Base-by-base conservation (phyloP, 2,113 vertebrate genomes). In the Furnarius figulus region DNA sequence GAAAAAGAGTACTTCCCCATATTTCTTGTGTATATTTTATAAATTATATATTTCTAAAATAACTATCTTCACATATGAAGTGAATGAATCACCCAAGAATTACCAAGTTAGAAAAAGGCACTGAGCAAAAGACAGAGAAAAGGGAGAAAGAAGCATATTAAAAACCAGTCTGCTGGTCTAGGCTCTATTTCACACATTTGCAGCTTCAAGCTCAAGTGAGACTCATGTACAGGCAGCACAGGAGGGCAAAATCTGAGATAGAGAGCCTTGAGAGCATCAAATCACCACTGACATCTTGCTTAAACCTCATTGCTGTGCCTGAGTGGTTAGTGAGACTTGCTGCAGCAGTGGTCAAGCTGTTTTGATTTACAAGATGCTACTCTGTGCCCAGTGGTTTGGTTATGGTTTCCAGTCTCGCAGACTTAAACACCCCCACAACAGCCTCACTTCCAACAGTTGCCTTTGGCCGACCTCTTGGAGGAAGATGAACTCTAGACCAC, bases 201-300 rank as follows among this genome's bases (percentile, higher is more conserved):
- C 55, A 80, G 59, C n/a, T 62, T 89, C 30, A 77, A 24, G 37
- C 12, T 61, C 58, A 56, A 52, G 19, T 22, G 28, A 70, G 15
- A 7, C 23, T 2, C 2, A 40, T 1, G 6, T 28, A 53, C 5
- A 71, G 63, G 28, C 8, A 68, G 46, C 1, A 5, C 19, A 62
- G 30, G 27, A 88, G 40, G 24, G 28, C 28, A 92, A 83, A 67
- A 67, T 50, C n/a, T 79, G 52, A 61, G 30, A 40, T 74, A 35
- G 37, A 73, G 24, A 49, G 24, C 24, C 31, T n/a, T 71, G 37
- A 14, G 12, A 85, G 23, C 47, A 52, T 50, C 35, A 84, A 42
- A 73, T 39, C 40, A 35, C 42, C 33, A 40, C 30, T 1, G 3
- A 24, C 8, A 65, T 44, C n/a, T 72, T 39, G 33, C 53, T 83